Base-by-base conservation (phyloP, 2,113 vertebrate species). In the Macaca mulatta region DNA sequence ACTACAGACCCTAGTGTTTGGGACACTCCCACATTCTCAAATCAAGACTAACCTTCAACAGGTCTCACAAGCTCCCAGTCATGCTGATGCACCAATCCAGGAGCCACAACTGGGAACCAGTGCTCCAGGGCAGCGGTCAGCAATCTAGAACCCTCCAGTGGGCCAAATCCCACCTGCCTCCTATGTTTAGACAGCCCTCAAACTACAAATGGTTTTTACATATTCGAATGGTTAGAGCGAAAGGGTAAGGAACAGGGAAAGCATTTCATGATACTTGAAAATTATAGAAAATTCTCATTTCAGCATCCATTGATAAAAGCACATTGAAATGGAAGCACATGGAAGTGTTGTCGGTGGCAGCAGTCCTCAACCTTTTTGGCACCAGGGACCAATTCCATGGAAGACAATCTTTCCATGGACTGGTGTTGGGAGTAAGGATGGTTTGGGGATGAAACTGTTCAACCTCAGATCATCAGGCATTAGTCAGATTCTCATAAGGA, bases 1-100 rank as follows among this genome's bases (percentile, higher is more conserved):
- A 18, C 72, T 27, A 11, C 25, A 38, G 9, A 18, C 25, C 0
- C 7, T 0, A 2, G 23, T 4, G 1, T 48, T 61, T 18, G 8
- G 35, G 38, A 69, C 2, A 32, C 23, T 13, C 11, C 23, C 4
- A 43, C 74, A 16, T 38, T 12, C 30, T 25, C 3, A 0, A 30
- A 22, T 67, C 50, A n/a, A n/a, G 25, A 48, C 27, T 22, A 35
- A 23, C 20, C 59, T 78, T 86, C 75, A 83, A 30, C 17, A 32
- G 1, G 4, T 35, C 55, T 72, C 52, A 18, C 16, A 23, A 45
- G 5, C 61, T 67, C 16, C 38, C 32, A 17, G 10, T 22, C 16
- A 10, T 22, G 22, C 43, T 0, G 0, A 48, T 27, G 11, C 67
- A 11, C 14, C 18, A 8, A 57, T 70, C 3, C 43, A 38, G 27